These are phyloP conservation scores for Aphodius granarius DNA, from an alignment of 2,888 invertebrate species.

Conservation along the genomic window DNA sequence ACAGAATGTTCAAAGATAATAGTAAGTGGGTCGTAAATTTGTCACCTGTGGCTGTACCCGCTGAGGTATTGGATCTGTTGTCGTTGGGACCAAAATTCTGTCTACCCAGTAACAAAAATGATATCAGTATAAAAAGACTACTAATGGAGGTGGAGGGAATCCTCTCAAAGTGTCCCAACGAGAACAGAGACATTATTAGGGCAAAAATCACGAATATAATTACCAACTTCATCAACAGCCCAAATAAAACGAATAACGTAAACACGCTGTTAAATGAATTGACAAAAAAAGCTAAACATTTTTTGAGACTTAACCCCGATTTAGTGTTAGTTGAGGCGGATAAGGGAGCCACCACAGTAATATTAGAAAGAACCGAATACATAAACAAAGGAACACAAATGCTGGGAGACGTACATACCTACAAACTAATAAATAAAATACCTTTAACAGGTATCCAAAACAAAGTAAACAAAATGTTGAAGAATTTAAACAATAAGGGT, in stretches of 20 bases:
- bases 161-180: neutral
- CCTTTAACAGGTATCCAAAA: neutral
- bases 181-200: neutral
- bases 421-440: neutral
- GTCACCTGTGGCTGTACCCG: neutral
- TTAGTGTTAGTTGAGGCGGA: neutral
- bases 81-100: neutral
- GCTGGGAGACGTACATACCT: neutral
- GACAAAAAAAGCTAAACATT: neutral
- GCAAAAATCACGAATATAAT: neutral
- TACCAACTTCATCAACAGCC: neutral
- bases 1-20: neutral
- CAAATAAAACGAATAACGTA: neutral
- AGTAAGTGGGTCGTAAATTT: neutral
- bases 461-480: neutral
- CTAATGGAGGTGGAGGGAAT: neutral
- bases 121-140: neutral
- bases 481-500: neutral
- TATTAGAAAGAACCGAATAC: conserved; percentile 1
- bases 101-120: neutral
- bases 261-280: neutral
- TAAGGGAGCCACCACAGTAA: neutral
- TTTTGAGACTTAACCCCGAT: neutral
- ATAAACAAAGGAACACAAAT: neutral
- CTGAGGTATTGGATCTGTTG: neutral